These are phyloP conservation scores for Acleris cristana DNA, from an alignment of 2,888 invertebrate genomes.

Conservation along the genomic window DNA sequence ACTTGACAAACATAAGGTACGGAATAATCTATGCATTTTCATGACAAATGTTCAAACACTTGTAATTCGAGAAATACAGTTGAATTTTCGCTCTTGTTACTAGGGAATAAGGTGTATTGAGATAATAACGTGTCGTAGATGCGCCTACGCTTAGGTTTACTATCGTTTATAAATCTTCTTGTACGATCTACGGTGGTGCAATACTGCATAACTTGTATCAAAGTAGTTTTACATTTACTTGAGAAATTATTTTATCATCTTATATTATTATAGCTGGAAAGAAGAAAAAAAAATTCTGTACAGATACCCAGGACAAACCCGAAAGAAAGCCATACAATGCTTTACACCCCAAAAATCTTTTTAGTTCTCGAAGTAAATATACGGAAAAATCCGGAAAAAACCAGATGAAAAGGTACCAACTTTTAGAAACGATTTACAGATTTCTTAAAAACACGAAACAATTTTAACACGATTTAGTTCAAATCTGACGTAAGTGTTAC, in stretches of 20 bases:
- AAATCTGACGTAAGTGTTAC: slow-evolving; percentile 1
- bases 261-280: too few species aligned
- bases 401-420: too few species aligned
- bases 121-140: slow-evolving; percentile 5
- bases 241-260: too few species aligned
- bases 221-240: not conserved
- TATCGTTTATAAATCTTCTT: slow-evolving; percentile 38
- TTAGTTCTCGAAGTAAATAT: too few species aligned
- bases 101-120: not conserved
- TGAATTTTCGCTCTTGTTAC: slow-evolving; percentile 5
- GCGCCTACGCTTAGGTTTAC: slow-evolving; percentile 36
- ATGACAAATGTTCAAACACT: slow-evolving; percentile 68
- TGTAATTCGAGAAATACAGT: slow-evolving; percentile 13
- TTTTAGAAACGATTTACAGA: too few species aligned
- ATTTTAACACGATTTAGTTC: not conserved
- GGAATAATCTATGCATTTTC: slow-evolving; percentile 61
- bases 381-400: too few species aligned
- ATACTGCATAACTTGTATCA: slow-evolving; percentile 25
- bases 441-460: not conserved
- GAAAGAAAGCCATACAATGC: too few species aligned
- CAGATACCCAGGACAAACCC: too few species aligned
- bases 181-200: slow-evolving; percentile 35
- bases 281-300: too few species aligned
- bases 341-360: too few species aligned
- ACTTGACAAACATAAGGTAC: slow-evolving; percentile 54